Percentiles rank a stretch among this genome's conserved stretches.
Conservation (phyloP, 2,888 invertebrate genomes). For the Campoletis raptor region DNA sequence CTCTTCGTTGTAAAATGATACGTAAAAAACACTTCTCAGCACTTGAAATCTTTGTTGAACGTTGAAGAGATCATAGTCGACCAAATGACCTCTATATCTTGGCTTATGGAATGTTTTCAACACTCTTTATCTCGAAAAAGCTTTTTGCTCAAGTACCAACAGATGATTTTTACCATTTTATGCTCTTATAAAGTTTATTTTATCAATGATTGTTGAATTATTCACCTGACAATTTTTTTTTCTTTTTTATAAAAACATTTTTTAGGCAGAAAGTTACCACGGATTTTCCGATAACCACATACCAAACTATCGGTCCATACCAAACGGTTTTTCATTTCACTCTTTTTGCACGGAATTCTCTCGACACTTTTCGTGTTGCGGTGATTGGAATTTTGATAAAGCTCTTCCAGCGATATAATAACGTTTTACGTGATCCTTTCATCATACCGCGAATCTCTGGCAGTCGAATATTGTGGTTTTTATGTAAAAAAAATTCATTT, state of each 20-base stretch:
- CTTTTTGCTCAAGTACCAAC: not conserved
- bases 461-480: conserved; percentile 3
- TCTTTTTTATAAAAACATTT: not conserved
- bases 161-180: not conserved
- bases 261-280: not conserved
- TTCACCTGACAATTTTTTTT: not conserved
- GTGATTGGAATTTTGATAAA: conserved; percentile 7
- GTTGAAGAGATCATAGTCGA: not conserved
- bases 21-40: not conserved
- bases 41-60: not conserved
- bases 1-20: not conserved
- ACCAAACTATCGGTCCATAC: not conserved
- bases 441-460: not conserved
- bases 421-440: conserved; percentile 8
- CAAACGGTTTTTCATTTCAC: not conserved
- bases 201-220: not conserved
- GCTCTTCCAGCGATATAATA: not conserved
- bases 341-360: not conserved
- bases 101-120: not conserved
- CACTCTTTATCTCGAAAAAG: not conserved
- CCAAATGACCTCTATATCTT: not conserved
- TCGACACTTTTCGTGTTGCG: not conserved
- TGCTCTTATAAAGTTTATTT: not conserved
- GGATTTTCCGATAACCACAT: not conserved
- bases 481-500: not conserved